Base-by-base conservation (phyloP, 2,888 invertebrate genomes). In the Macrophya alboannulata region DNA sequence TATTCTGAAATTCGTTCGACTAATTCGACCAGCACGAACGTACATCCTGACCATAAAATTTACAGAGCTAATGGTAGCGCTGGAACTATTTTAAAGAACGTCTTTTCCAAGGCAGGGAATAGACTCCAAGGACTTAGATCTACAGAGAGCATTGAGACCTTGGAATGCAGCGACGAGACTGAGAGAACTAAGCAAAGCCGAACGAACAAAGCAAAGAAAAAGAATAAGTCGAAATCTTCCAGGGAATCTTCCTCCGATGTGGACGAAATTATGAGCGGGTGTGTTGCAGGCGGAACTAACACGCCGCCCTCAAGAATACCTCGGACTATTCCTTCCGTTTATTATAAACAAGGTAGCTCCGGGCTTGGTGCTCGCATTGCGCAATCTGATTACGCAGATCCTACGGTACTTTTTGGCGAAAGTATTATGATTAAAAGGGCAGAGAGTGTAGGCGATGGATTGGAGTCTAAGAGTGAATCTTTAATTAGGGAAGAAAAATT, bases 331-430 rank as follows among this genome's bases (percentile, higher is more conserved):
- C 88, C 90, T n/a, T 88, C 92, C 6, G 72, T 91, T 0, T 93
- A 92, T 77, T 97, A 97, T 90, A 96, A 96, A 91, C 97, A 97
- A 93, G 97, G 97, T 15, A 97, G 98, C 88, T 97, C 97, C 88
- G 95, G 96, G 86, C 95, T 98, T 88, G 98, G 98, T 0, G 98
- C 98, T 65, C 96, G 98, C 87, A 97, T 98, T 92, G 98, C 98
- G 0, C 96, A 97, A 89, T 96, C 97, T 0, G 98, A 98, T 91
- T 98, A 98, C 90, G 97, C 97, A 0, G 97, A 98, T 92, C 98
- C 98, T 0, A 95, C 96, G 81, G 96, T 96, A 25, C 94, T 97
- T 31, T 95, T 95, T 68, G 94, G 95, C 6, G 93, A 94, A 15
- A 89, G 55, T 40, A 89, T 68, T 48, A 87, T 8, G 17, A 68